Percentiles rank a stretch among this genome's conserved stretches.
These are phyloP conservation scores for Perithous albicinctus DNA, from an alignment of 2,888 invertebrate genomes.

Conservation along the genomic window DNA sequence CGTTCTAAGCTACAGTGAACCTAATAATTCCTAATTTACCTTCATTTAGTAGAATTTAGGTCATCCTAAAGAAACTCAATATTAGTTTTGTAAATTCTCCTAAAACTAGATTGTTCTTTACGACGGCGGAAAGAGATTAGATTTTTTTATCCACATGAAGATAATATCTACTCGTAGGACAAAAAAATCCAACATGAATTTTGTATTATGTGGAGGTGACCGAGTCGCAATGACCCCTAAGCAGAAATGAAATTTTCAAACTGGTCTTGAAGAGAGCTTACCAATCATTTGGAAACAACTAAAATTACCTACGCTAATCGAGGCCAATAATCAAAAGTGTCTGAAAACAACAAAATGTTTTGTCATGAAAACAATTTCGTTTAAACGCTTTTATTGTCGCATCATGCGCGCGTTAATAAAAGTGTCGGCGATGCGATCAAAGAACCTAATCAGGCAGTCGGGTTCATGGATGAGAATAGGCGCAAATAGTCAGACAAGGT, in stretches of 20 bases:
- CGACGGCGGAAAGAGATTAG: no score
- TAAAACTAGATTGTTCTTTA: no score
- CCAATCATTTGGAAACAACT: background rate
- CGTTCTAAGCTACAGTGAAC: no score
- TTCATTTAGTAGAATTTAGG: no score
- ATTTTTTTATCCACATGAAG: conserved; percentile 36
- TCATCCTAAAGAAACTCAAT: background rate
- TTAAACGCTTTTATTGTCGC: background rate
- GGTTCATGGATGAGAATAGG: background rate
- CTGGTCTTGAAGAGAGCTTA: background rate
- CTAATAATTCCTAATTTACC: no score
- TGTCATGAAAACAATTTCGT: background rate
- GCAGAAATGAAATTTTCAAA: background rate
- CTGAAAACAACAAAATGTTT: background rate
- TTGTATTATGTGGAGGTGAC: background rate
- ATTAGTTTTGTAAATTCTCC: no score
- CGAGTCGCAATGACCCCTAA: background rate
- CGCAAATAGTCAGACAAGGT: conserved; percentile 33
- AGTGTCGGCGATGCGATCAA: conserved; percentile 33
- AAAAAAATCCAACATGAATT: no score
- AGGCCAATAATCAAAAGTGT: background rate
- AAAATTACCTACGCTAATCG: background rate
- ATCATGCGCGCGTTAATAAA: background rate
- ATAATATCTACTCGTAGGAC: no score
- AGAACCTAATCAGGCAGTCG: no score